Evolutionary conservation across 2,797 vertebrate genomes (phyloP).

Genomic region (Gymnothorax javanicus): DNA sequence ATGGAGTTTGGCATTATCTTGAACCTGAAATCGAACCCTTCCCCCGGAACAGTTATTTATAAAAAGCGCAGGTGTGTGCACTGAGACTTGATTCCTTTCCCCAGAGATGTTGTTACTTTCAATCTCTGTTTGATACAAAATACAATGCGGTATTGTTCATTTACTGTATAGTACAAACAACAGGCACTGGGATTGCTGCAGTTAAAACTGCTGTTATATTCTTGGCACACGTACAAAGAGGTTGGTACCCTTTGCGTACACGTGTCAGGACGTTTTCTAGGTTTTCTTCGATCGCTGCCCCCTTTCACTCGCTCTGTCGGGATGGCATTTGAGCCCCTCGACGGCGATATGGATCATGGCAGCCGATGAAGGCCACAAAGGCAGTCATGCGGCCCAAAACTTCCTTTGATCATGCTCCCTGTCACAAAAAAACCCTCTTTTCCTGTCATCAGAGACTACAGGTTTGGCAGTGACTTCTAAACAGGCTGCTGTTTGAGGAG

Average conservation of each 20-base stretch:
- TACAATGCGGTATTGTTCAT: background rate
- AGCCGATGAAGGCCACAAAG: background rate
- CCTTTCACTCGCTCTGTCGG: background rate
- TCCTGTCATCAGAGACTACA: background rate
- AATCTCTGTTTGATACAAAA: background rate
- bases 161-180: background rate
- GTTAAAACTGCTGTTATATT: background rate
- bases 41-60: conserved; percentile 5
- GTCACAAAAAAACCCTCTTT: conserved; percentile 36
- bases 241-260: background rate
- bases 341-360: background rate
- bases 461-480: background rate
- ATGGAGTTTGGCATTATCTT: background rate
- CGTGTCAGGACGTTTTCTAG: background rate
- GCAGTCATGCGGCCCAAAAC: conserved; percentile 16
- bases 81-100: background rate
- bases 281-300: background rate
- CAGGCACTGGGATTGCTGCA: background rate
- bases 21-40: background rate
- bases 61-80: background rate
- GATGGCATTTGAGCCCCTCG: background rate
- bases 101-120: background rate
- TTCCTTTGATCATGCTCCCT: conserved; percentile 50
- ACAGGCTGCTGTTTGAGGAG: background rate
- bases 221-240: background rate